phyloP scores from a whole-genome alignment of 2,113 vertebrate species.

The Bos taurus region ARS-UCD2.0 NC_037335.1:18848001-18848500 shows the following conservation, averaged over 20 bases:
- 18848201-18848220: neutral
- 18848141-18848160: neutral
- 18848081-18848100: accelerated
- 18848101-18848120: neutral
- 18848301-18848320: neutral
- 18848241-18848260: neutral
- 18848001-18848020: neutral
- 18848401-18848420: neutral
- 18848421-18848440: neutral
- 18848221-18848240: neutral
- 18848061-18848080: neutral
- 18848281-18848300: neutral
- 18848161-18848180: neutral
- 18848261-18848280: neutral
- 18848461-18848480: neutral
- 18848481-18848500: neutral
- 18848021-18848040: neutral
- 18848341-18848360: neutral
- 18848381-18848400: neutral
- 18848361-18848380: neutral
- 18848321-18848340: neutral
- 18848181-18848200: neutral
- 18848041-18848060: neutral
- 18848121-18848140: neutral
- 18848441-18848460: neutral